A percentile compares a stretch with the other conserved stretches of the same genome.
These are phyloP conservation scores for Macaria notata DNA, from an alignment of 2,888 invertebrate genomes.

Conservation along the genomic window DNA sequence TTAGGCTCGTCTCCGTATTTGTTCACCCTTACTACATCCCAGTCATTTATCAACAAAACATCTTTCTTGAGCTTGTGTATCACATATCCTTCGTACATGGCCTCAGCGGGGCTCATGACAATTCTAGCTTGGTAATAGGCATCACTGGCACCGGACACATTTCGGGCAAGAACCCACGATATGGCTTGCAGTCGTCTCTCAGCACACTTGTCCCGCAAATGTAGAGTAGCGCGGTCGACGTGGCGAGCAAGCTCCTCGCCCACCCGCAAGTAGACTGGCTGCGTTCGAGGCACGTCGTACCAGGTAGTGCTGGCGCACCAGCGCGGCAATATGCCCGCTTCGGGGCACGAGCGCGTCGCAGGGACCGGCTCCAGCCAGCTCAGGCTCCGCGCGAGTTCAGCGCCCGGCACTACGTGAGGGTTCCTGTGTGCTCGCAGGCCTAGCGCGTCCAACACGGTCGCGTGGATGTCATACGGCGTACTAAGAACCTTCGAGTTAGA, in stretches of 20 bases:
- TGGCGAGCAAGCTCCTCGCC: constrained; percentile 30
- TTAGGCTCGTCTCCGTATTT: constrained; percentile 91
- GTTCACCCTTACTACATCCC: constrained; percentile 37
- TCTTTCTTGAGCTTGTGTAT: constrained; percentile 19
- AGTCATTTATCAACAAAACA: constrained; percentile 15
- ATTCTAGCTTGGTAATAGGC: constrained; percentile 40
- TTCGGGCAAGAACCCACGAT: constrained; percentile 34
- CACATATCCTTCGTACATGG: constrained; percentile 30
- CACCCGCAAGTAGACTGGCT: constrained; percentile 23
- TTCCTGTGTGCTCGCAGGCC: constrained; percentile 64
- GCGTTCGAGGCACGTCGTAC: constrained; percentile 27
- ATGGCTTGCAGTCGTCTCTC: constrained; percentile 30
- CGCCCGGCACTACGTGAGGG: constrained; percentile 65
- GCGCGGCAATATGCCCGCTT: constrained; percentile 44
- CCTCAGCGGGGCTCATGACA: constrained; percentile 19
- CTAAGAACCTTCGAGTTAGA: constrained; percentile 87
- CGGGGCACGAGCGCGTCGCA: constrained; percentile 38
- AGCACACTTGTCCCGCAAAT: constrained; percentile 35
- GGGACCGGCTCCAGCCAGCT: constrained; percentile 82
- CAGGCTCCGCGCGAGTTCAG: constrained; percentile 80
- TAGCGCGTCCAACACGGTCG: constrained; percentile 84
- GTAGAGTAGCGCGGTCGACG: constrained; percentile 37
- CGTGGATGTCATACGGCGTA: constrained; percentile 95
- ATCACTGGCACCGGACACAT: constrained; percentile 20
- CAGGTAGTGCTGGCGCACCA: constrained; percentile 48